A percentile compares a stretch with the other conserved stretches of the same genome.
phyloP scores from a whole-genome alignment of 2,888 invertebrate genomes.

The Bruchidius siliquastri region DNA sequence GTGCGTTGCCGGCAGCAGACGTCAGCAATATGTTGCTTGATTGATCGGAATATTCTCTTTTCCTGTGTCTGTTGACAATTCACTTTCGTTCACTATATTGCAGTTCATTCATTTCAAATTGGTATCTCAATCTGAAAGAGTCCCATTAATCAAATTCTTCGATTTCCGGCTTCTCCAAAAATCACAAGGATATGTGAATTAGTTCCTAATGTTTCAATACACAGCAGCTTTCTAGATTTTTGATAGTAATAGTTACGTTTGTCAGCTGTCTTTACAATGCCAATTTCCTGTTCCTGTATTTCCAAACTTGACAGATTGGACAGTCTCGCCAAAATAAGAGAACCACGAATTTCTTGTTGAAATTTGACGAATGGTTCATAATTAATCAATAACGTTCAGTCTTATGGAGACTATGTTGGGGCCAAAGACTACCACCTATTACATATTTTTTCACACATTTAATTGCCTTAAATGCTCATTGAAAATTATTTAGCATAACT shows the following conservation, averaged over 20 bases:
- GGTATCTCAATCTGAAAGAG: neutral
- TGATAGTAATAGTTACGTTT: neutral
- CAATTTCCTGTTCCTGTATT: too few species aligned
- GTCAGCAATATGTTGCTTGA: neutral
- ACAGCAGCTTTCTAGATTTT: neutral
- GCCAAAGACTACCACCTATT: too few species aligned
- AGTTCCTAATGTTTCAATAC: neutral
- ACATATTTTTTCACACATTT: too few species aligned
- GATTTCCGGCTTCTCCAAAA: neutral
- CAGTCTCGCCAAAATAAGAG: too few species aligned
- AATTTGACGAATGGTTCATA: too few species aligned
- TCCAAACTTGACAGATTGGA: too few species aligned
- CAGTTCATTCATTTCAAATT: neutral
- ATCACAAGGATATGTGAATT: neutral
- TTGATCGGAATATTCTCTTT: neutral
- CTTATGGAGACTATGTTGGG: too few species aligned
- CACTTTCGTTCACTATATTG: neutral
- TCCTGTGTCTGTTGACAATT: neutral
- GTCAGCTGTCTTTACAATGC: too few species aligned
- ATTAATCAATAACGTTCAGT: too few species aligned
- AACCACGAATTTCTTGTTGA: too few species aligned
- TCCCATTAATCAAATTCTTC: neutral
- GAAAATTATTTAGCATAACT: too few species aligned
- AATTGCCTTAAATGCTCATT: too few species aligned
- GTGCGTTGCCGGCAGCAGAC: neutral